Evolutionary conservation across 1,140 invertebrate species (phyloP), one percentile per base, ranked within the genome.

Genomic region (Bombus ignitus): DNA sequence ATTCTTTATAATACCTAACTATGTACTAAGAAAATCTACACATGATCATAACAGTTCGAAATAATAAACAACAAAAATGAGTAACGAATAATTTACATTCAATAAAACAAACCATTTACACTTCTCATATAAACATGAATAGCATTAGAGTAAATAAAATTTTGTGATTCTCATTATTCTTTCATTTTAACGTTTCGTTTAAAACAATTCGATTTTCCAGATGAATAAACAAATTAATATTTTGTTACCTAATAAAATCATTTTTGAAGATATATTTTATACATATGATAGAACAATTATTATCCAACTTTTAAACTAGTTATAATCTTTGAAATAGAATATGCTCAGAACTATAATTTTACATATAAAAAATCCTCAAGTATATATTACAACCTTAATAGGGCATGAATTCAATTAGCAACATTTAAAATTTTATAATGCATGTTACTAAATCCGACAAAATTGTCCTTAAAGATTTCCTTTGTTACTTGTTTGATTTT

Each of bases 311-410:
- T 74, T 81, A 90, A 90, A 90, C 80, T 87, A 82, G 78, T 76
- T 68, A 86, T 71, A 70, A 90, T 88, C 81, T 80, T 71, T 79
- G 66, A 74, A 90, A 86, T 90, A 83, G 62, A 90, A 85, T 89
- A 87, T 89, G 47, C 39, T 83, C 85, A 79, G 82, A 85, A 77
- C 53, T 90, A 83, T 88, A 42, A 90, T 80, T 90, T 90, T 90
- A 90, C 70, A 90, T 90, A 88, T 90, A 90, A 90, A 90, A 90
- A 90, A 87, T 90, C 59, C 86, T 81, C 83, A 88, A 90, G 83
- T 90, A 90, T 85, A 75, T 89, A 90, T 90, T 88, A 88, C 83
- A 90, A 90, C 74, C 87, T 90, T 88, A 88, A 88, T 62, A 83
- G 89, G 74, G 72, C 72, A 81, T 90, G 68, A 88, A 89, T 85